Percentiles rank a stretch among this genome's conserved stretches.
Conservation (phyloP, 1,140 invertebrate species). For the Megalonaias nervosa region DNA sequence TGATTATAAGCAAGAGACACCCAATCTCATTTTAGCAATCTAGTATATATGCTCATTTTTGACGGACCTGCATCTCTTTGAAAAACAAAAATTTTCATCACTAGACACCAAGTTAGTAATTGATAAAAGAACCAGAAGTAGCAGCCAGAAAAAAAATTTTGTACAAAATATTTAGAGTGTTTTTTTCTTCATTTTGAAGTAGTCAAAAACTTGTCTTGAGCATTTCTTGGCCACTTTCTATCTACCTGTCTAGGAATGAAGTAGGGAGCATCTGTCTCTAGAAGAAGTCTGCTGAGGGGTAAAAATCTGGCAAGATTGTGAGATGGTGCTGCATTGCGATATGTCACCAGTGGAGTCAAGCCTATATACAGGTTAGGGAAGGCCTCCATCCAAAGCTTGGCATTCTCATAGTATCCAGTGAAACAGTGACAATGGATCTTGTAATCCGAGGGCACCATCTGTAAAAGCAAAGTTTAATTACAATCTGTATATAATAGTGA, state of each 20-base stretch:
- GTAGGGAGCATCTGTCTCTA: constrained; percentile 75
- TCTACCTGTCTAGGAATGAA: constrained; percentile 68
- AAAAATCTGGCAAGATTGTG: constrained; percentile 68
- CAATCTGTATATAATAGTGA: background rate
- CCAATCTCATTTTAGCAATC: too few species aligned
- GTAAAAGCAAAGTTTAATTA: constrained; percentile 24
- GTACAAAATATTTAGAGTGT: background rate
- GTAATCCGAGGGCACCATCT: constrained; percentile 69
- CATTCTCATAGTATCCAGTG: constrained; percentile 65
- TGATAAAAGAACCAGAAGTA: too few species aligned
- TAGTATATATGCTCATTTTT: too few species aligned
- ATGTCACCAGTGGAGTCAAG: constrained; percentile 72
- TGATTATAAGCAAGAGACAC: too few species aligned
- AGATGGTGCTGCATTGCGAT: constrained; percentile 53
- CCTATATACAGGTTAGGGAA: constrained; percentile 73
- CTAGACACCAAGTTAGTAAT: too few species aligned
- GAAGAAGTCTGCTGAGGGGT: constrained; percentile 70
- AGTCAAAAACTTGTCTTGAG: background rate
- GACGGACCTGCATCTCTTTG: too few species aligned
- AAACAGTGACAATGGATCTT: constrained; percentile 74
- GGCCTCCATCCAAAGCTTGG: constrained; percentile 66
- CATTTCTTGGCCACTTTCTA: background rate
- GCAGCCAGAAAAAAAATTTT: background rate
- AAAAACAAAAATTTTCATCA: too few species aligned
- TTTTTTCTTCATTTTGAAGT: background rate